Evolutionary conservation across 1,140 invertebrate genomes (phyloP).

Genomic region (Megalopta genalis): DNA sequence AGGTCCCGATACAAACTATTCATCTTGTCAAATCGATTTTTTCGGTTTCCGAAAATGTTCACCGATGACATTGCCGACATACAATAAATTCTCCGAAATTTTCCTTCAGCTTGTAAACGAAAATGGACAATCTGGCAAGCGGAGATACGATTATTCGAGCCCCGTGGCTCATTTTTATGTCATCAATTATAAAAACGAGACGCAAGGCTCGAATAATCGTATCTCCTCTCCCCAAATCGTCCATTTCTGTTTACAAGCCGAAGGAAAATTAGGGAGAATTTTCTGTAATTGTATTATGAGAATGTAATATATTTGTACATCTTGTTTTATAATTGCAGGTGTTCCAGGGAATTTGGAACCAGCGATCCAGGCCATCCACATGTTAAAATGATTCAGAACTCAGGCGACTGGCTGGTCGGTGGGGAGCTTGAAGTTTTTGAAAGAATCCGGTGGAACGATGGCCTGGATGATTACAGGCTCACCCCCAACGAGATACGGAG

Average conservation of each 20-base stretch:
- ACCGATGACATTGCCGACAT: not conserved
- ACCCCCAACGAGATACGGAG: conserved; percentile 95
- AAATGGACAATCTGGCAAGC: no score
- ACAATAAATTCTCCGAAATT: no score
- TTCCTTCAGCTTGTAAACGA: no score
- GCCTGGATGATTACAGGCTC: conserved; percentile 95
- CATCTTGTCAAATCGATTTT: not conserved
- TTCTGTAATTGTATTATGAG: no score
- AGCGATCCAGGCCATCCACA: conserved; percentile 93
- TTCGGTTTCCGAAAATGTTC: not conserved
- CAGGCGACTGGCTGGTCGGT: conserved; percentile 97
- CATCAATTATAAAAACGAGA: no score
- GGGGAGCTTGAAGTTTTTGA: conserved; percentile 96
- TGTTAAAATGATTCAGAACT: conserved; percentile 94
- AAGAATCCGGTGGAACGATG: conserved; percentile 95
- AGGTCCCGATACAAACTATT: conserved; percentile 72
- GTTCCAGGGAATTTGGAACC: conserved; percentile 95
- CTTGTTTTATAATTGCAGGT: conserved; percentile 63
- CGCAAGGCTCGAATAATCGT: no score
- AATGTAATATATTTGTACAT: no score
- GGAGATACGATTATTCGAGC: no score
- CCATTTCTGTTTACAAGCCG: no score
- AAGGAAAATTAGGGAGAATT: no score
- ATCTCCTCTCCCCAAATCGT: no score
- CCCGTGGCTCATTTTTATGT: no score